Base-by-base conservation (phyloP, 1,140 invertebrate species). In the Drosophila tropicalis region DNA sequence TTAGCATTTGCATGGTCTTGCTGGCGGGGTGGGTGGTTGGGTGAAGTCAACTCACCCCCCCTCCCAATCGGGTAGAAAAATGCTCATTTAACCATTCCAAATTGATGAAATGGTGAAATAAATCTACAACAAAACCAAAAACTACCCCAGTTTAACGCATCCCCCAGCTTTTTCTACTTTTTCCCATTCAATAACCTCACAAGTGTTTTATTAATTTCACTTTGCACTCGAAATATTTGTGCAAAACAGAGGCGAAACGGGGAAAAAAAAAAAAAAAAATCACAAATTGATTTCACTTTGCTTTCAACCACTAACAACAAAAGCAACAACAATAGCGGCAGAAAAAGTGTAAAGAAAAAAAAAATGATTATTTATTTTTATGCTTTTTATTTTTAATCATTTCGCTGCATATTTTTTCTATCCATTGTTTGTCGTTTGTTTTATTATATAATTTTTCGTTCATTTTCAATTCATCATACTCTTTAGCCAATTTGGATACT, bases 121-220 rank as follows among this genome's bases (percentile, higher is more conserved):
- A 62, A 76, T 60, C 60, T 55, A 66, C 56, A 70, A 71, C n/a
- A n/a, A 57, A 44, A 56, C 22, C 7, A 55, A 65, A 66, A 64
- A 64, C 51, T 13, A 40, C 70, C 65, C 36, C 9, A 56, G 29
- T 19, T 22, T 5, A 36, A 29, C 3, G 10, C 34, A 25, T 41
- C 41, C 10, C 1, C 22, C 15, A 19, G 5, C 39, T n/a, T 5
- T 0, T 9, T 9, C 10, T 2, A 7, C 15, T 29, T 5, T 10
- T 19, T 17, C 15, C 17, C 6, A 12, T 19, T 19, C 29, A 17
- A 56, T 47, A 41, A 25, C 34, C 36, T 47, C 66, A 39, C 57
- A 70, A 74, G 74, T 78, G 78, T 72, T 86, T 82, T 82, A 87
- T 86, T 82, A 86, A 87, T 87, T 87, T 86, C 70, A 55, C 62